These are phyloP conservation scores for Platichthys flesus DNA, from an alignment of 2,113 vertebrate species.

Conservation along the genomic window DNA sequence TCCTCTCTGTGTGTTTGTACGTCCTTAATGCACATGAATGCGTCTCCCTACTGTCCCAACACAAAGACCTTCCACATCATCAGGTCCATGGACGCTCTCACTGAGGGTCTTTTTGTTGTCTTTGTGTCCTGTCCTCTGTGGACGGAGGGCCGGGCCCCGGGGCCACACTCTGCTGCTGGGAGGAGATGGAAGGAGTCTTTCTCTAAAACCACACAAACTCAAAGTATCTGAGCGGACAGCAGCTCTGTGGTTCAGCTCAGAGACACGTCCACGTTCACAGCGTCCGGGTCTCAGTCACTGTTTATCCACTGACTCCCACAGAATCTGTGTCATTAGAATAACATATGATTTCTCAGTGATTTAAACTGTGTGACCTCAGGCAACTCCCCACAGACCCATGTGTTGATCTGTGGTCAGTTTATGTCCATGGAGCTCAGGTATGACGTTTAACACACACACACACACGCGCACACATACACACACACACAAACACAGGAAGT, in stretches of 20 bases:
- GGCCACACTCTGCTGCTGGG: constrained; percentile 46
- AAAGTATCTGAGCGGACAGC: background rate
- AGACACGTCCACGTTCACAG: too few relatives aligned
- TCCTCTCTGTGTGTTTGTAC: background rate
- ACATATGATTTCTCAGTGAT: too few relatives aligned
- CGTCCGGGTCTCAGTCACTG: too few relatives aligned
- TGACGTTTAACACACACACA: background rate
- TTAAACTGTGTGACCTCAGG: too few relatives aligned
- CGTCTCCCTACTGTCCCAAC: constrained; percentile 33
- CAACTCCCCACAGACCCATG: background rate
- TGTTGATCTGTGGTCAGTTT: too few relatives aligned
- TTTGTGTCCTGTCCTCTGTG: constrained; percentile 43
- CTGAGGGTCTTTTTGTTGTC: constrained; percentile 23
- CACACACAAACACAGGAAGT: background rate
- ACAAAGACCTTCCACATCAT: constrained; percentile 60
- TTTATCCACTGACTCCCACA: too few relatives aligned
- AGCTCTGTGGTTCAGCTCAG: background rate
- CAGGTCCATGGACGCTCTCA: constrained; percentile 31
- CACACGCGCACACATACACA: background rate
- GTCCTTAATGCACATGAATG: constrained; percentile 40
- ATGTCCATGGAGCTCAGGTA: too few relatives aligned
- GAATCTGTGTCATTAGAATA: too few relatives aligned
- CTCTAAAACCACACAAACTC: background rate
- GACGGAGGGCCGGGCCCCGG: constrained; percentile 20
- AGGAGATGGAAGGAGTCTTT: background rate